phyloP scores from a whole-genome alignment of 2,888 invertebrate genomes.

The Anoplius nigerrimus region DNA sequence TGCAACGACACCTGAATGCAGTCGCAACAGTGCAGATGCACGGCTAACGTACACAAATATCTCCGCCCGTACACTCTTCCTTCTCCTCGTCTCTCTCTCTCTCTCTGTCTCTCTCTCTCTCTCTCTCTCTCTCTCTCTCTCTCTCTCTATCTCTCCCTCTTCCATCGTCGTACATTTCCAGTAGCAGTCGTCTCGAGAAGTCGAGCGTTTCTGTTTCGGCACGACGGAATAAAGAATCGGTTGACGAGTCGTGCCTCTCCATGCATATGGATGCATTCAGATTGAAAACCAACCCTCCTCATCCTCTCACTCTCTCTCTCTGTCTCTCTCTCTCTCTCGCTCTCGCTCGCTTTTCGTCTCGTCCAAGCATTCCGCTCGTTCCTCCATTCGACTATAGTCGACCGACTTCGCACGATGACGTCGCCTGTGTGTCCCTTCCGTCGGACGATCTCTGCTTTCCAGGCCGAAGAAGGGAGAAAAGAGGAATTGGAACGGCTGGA shows the following conservation, averaged over 20 bases:
- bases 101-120: not conserved
- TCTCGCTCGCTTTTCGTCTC: not conserved
- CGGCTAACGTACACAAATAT: no score
- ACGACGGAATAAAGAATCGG: conserved; percentile 12
- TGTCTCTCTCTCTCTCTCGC: conserved; percentile 2
- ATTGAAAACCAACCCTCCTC: conserved; percentile 22
- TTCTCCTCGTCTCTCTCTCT: no score
- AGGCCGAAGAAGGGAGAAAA: not conserved
- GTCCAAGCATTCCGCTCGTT: no score
- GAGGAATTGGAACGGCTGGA: conserved; percentile 7
- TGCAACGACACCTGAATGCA: no score
- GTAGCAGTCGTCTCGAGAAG: not conserved
- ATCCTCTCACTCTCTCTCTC: not conserved
- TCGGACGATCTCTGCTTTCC: no score
- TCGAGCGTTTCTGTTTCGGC: not conserved
- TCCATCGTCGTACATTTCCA: not conserved
- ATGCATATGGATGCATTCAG: not conserved
- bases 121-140: not conserved
- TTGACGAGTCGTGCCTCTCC: not conserved
- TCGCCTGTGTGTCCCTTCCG: no score
- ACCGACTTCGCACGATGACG: no score
- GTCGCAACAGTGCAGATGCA: no score
- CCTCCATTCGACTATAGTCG: no score
- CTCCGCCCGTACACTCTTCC: no score
- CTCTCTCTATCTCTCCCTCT: not conserved